These are phyloP conservation scores for Pungitius pungitius DNA, from an alignment of 2,113 vertebrate species.

Conservation along the genomic window DNA sequence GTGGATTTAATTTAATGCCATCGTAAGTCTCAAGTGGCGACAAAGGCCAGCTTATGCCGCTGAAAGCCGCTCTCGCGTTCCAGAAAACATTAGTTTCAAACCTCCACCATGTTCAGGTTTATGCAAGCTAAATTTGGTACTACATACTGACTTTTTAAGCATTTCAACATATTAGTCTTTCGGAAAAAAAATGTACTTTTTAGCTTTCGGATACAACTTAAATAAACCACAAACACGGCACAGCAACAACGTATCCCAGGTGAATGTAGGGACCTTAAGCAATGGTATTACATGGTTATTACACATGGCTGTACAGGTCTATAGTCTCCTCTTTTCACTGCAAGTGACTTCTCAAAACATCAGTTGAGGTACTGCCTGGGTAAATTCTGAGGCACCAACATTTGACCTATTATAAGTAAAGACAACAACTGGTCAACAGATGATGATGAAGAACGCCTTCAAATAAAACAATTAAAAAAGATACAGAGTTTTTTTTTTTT, in stretches of 20 bases:
- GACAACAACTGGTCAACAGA: conserved; percentile 76
- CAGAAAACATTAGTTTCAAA: conserved; percentile 88
- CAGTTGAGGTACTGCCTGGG: conserved; percentile 87
- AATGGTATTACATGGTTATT: conserved; percentile 69
- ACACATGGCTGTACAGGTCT: conserved; percentile 81
- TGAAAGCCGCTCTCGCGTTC: conserved; percentile 90
- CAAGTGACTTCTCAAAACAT: conserved; percentile 82
- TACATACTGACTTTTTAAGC: conserved; percentile 79
- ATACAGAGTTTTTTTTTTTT: conserved; percentile 83
- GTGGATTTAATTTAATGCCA: conserved; percentile 95
- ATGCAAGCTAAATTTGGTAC: conserved; percentile 94
- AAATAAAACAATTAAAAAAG: conserved; percentile 68
- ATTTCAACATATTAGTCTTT: conserved; percentile 75
- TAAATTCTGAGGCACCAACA: conserved; percentile 90
- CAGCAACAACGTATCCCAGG: conserved; percentile 86
- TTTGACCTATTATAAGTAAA: conserved; percentile 78
- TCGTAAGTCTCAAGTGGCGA: conserved; percentile 97
- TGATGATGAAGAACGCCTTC: conserved; percentile 66
- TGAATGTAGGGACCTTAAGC: conserved; percentile 71
- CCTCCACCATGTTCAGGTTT: conserved; percentile 83
- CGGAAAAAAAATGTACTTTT: conserved; percentile 79
- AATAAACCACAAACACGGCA: conserved; percentile 91
- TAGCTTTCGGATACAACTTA: conserved; percentile 82
- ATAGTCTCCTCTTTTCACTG: conserved; percentile 72
- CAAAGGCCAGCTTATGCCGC: conserved; percentile 99